These are phyloP conservation scores for Neria commutata DNA, from an alignment of 2,888 invertebrate species.

Conservation along the genomic window DNA sequence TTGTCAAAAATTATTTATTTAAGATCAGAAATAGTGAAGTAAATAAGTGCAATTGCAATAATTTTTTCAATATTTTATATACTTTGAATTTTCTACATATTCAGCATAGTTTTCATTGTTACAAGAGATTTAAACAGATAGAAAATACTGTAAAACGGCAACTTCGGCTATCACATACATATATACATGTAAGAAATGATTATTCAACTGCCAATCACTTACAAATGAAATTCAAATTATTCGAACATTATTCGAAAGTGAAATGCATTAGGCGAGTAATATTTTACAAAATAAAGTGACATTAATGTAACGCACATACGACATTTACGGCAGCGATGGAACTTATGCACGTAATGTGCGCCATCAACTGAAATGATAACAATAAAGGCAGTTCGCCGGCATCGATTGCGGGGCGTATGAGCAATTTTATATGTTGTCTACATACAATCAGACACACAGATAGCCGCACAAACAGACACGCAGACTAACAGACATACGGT, in stretches of 20 bases:
- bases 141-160: too few species aligned
- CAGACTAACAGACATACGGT: neutral
- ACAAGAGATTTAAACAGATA: too few species aligned
- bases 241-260: neutral
- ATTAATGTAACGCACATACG: conserved; percentile 1
- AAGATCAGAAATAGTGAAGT: too few species aligned
- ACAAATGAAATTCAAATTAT: too few species aligned
- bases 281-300: neutral
- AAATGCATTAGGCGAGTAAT: neutral
- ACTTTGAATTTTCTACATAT: too few species aligned
- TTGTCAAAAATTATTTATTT: too few species aligned
- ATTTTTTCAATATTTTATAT: too few species aligned
- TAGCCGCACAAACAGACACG: neutral
- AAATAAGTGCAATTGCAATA: too few species aligned
- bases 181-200: too few species aligned
- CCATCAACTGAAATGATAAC: conserved; percentile 10
- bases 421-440: neutral
- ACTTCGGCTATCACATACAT: too few species aligned
- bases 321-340: neutral
- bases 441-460: neutral
- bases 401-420: neutral
- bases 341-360: neutral
- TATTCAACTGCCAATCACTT: too few species aligned
- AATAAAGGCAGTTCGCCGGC: neutral
- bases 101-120: too few species aligned